Base-by-base conservation (phyloP, 1,140 invertebrate species). In the Eueides isabella region DNA sequence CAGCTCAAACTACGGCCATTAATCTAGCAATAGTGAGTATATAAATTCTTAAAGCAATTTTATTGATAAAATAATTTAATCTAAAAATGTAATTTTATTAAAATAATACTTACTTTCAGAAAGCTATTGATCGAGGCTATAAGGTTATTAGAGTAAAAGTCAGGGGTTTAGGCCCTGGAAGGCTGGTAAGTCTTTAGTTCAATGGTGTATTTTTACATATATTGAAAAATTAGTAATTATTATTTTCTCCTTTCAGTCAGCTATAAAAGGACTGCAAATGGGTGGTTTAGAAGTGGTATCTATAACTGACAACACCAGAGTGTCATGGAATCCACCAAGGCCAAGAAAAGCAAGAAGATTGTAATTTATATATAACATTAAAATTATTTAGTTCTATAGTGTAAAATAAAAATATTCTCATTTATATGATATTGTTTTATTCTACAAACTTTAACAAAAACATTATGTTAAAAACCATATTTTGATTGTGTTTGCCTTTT, bases 221-320 rank as follows among this genome's bases (percentile, higher is more conserved):
- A 26, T 26, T 26, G 1, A 12, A 55, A 12, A 9, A 55, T 11
- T 55, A 67, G 30, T 19, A 61, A 76, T 71, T 75, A 61, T 65
- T 29, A 76, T 30, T 67, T 69, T 79, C 44, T 84, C 74, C 83
- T 83, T 80, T 80, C 91, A 98, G 97, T 96, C 97, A 71, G 96
- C 97, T n/a, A 95, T 99, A 38, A 99, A 99, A 95, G 98, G 98
- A 5, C 87, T 99, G 16, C 95, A 98, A 91, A 97, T 98, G 95
- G 95, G 96, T 67, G 98, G 98, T 7, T 80, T 99, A 19, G 95
- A 98, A 74, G 96, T 99, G 72, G 94, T 98, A 23, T 99, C 98
- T 14, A 95, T 99, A 23, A 98, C 98, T 6, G 98, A 99, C 89
- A 95, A 93, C 74, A 99, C 98, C 1, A 95, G 93, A 77, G 96